Evolutionary conservation across 2,888 invertebrate species (phyloP), one percentile per base, ranked within the genome.

Genomic region (Boloria euphrosyne): DNA sequence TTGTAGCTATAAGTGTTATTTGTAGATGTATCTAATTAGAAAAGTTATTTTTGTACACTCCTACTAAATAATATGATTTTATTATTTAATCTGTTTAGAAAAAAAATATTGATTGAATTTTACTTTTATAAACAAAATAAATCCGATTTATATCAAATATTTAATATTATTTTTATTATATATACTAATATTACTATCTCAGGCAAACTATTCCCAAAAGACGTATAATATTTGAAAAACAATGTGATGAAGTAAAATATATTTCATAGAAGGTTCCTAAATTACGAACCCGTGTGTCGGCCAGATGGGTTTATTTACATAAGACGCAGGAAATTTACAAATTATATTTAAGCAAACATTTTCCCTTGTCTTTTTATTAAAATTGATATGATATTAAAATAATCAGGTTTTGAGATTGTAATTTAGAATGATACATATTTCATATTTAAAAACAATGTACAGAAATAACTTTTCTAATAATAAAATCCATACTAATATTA

Each of bases 221-320:
- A 22, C 14, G 46, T 16, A 68, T 59, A 54, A 44, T 54, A 50
- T 65, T 65, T 55, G 52, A 55, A 62, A 68, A 68, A 66, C 55
- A 55, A 44, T 52, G 38, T 55, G 55, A 66, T 60, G 63, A 67
- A 67, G 63, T 67, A 55, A 53, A 62, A 63, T 50, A 63, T 63
- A 63, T 63, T 63, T 54, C 60, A 60, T 58, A 4, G 44, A 49
- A 13, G 13, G 55, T 50, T 54, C 50, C 59, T n/a, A 67, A 67
- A 60, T 60, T 61, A 55, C 50, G 55, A 54, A 66, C 50, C 53
- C 61, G 49, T 61, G 53, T 55, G 55, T 57, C 49, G 55, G 22
- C 46, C 62, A 47, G 62, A 62, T 54, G 54, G 53, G 54, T 44
- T 61, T 58, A 58, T 64, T 62, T 53, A 52, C 49, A 58, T 58